Evolutionary conservation across 2,888 invertebrate species (phyloP).

Genomic region (Aricia artaxerxes): DNA sequence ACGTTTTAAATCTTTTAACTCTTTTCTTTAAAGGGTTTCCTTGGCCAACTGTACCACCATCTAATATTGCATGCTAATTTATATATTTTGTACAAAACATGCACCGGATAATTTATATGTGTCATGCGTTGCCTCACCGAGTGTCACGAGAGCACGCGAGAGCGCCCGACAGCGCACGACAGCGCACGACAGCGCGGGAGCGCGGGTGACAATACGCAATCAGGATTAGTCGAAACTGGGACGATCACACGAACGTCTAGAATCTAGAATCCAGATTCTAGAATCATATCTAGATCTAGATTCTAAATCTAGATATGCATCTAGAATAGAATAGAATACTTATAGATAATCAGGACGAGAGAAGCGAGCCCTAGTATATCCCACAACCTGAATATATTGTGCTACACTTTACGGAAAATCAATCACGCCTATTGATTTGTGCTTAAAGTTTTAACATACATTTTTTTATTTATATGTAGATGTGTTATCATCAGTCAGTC

Average conservation of each 20-base stretch:
- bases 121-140: conserved; percentile 50
- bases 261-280: not conserved
- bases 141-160: conserved; percentile 64
- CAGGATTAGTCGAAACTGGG: conserved; percentile 50
- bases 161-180: conserved; percentile 48
- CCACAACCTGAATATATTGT: too few relatives aligned
- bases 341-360: not conserved
- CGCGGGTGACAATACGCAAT: conserved; percentile 62
- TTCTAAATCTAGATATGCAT: not conserved
- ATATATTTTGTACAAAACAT: conserved; percentile 58
- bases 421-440: too few relatives aligned
- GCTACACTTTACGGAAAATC: too few relatives aligned
- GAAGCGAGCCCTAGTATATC: too few relatives aligned
- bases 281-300: not conserved
- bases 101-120: conserved; percentile 63
- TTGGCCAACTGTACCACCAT: conserved; percentile 33
- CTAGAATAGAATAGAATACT: not conserved
- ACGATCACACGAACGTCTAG: conserved; percentile 28
- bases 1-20: too few relatives aligned
- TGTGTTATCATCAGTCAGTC: too few relatives aligned
- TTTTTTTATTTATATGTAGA: too few relatives aligned
- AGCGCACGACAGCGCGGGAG: conserved; percentile 47
- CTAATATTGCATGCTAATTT: conserved; percentile 50
- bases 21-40: too few relatives aligned
- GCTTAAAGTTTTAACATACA: too few relatives aligned